These are phyloP conservation scores for Eptatretus atami DNA, from an alignment of 2,797 vertebrate species.

Conservation along the genomic window DNA sequence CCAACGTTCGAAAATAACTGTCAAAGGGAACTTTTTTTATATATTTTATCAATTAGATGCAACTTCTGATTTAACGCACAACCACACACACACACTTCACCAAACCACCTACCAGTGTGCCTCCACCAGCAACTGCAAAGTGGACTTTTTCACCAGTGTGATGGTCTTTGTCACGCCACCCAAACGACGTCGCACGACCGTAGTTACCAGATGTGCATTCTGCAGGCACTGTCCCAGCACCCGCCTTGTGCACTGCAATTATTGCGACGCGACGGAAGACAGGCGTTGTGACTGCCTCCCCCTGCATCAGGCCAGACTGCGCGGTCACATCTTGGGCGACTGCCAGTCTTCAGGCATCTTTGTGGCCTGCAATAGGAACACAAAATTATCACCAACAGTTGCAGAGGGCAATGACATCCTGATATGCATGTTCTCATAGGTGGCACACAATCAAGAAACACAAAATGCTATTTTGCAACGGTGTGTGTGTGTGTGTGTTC, in stretches of 20 bases:
- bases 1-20: slow-evolving; percentile 8
- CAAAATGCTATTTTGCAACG: no score
- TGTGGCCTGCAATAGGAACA: slow-evolving; percentile 1
- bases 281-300: neutral
- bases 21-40: neutral
- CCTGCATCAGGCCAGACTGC: no score
- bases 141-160: slow-evolving; percentile 7
- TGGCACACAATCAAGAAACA: no score
- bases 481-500: no score
- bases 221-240: slow-evolving; percentile 7
- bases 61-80: no score
- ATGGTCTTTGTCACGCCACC: slow-evolving; percentile 7
- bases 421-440: no score
- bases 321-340: slow-evolving; percentile 7
- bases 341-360: slow-evolving; percentile 8
- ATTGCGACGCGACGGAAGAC: slow-evolving; percentile 6
- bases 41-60: neutral
- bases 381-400: no score
- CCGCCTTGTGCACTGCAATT: slow-evolving; percentile 7
- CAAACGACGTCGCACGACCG: slow-evolving; percentile 7
- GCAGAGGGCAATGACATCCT: no score
- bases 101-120: slow-evolving; percentile 6
- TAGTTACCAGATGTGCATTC: neutral
- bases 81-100: neutral
- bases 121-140: slow-evolving; percentile 7